Base-by-base conservation (phyloP, 2,888 invertebrate genomes). In the Slavum lentiscoides region DNA sequence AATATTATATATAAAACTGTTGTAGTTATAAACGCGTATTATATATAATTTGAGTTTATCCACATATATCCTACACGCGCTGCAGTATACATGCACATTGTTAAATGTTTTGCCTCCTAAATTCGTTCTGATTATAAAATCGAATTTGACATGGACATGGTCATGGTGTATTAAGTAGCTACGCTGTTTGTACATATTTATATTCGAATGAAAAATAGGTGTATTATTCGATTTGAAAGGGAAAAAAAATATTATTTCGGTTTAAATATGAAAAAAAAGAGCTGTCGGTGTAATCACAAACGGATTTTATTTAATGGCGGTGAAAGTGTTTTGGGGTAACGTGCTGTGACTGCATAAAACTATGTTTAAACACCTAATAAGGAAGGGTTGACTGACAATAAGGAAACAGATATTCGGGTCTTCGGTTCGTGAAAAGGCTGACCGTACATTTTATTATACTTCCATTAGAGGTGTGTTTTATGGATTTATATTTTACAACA, bases 321-420 rank as follows among this genome's bases (percentile, higher is more conserved):
- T 23, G 55, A 70, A 70, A 80, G 80, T 64, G 70, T 80, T 69
- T 80, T 30, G 80, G 64, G 70, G 21, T 70, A 53, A 64, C 80
- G 70, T 64, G 80, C 62, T 72, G 80, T 2, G 80, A 64, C 37
- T 15, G 21, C 6, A 19, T 59, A 49, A 49, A 55, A 53, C 49
- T 43, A 37, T 21, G 39, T 64, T 55, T 64, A 80, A 80, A 70
- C 69, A 70, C 80, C 55, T 64, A 80, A 80, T 80, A 80, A 80
- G 80, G 80, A 80, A 80, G 80, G 80, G 70, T 70, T 80, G 55
- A n/a, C 21, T 21, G 23, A 39, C 80, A 70, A 70, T 80, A 64
- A 69, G 80, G 80, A 80, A 80, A 62, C 15, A 17, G 9, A 6
- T 59, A 61, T 70, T 49, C 11, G 53, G 6, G 59, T 68, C 23